These are phyloP conservation scores for Eulimnadia texana DNA, from an alignment of 1,140 invertebrate species.

Conservation along the genomic window DNA sequence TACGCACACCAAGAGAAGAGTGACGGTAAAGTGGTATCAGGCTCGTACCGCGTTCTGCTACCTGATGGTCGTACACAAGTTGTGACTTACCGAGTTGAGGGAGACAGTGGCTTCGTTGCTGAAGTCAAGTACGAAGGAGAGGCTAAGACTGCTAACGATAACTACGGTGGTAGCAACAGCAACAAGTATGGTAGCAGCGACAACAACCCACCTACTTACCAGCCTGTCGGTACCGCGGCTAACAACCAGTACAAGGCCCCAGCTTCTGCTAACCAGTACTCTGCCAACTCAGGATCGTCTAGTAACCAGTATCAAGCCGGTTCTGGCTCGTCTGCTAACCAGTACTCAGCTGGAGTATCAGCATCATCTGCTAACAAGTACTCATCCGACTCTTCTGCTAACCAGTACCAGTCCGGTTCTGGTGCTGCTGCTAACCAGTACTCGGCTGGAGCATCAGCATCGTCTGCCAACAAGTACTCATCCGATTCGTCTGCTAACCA, in stretches of 20 bases:
- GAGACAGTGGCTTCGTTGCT: slow-evolving; percentile 22
- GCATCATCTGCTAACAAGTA: not conserved
- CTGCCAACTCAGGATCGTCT: not conserved
- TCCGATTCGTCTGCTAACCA: not conserved
- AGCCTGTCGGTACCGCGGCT: not conserved
- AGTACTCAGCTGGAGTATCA: not conserved
- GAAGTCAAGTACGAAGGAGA: slow-evolving; percentile 23
- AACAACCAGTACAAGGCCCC: not conserved
- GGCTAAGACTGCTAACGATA: slow-evolving; percentile 15
- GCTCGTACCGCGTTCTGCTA: slow-evolving; percentile 22
- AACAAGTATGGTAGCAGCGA: not conserved
- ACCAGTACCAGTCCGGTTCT: not conserved
- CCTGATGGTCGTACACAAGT: slow-evolving; percentile 22
- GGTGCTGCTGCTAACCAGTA: no score
- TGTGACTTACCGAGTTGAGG: slow-evolving; percentile 22
- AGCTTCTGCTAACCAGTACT: not conserved
- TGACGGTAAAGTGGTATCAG: slow-evolving; percentile 20
- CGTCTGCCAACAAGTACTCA: no score
- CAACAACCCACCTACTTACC: not conserved
- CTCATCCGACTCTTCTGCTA: not conserved
- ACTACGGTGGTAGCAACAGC: not conserved
- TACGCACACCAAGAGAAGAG: slow-evolving; percentile 20
- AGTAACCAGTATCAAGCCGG: not conserved
- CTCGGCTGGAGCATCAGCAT: no score
- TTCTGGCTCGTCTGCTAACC: not conserved